A percentile compares a stretch with the other conserved stretches of the same genome.
Conservation (phyloP, 23 tunicate genomes). For the Oikopleura dioica region DNA sequence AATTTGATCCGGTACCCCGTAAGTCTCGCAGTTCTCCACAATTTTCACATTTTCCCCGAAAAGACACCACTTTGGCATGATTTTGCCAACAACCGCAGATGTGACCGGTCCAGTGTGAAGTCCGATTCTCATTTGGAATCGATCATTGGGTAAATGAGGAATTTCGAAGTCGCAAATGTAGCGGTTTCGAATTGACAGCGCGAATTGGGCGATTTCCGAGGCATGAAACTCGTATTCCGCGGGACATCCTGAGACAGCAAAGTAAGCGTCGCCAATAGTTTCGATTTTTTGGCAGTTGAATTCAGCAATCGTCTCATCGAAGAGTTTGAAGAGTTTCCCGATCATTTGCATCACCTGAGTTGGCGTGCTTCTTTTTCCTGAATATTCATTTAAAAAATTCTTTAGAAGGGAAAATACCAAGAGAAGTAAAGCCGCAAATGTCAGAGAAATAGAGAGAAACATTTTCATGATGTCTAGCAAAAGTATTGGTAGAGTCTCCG, state of each 20-base stretch:
- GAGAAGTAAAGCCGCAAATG: background rate
- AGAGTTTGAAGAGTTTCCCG: background rate
- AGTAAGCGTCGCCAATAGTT: slow-evolving; percentile 94
- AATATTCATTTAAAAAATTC: background rate
- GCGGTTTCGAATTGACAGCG: background rate
- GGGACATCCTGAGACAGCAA: slow-evolving; percentile 16
- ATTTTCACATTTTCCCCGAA: slow-evolving; percentile 80
- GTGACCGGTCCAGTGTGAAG: slow-evolving; percentile 83
- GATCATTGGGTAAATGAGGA: background rate
- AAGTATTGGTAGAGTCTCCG: background rate
- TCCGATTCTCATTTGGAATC: slow-evolving; percentile 58
- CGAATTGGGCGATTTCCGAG: background rate
- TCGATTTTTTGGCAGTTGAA: slow-evolving; percentile 29
- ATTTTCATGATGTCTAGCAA: background rate
- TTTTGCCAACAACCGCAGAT: slow-evolving; percentile 62
- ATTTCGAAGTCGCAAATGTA: background rate
- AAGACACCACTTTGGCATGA: slow-evolving; percentile 78
- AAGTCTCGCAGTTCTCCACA: slow-evolving; percentile 66
- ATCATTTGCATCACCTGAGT: background rate
- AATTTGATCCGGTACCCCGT: no score
- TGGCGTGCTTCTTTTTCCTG: background rate
- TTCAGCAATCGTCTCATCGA: background rate
- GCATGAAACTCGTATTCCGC: slow-evolving; percentile 22
- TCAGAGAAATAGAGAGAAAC: background rate
- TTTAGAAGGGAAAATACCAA: background rate